These are phyloP conservation scores for Hippolais icterina DNA, from an alignment of 2,113 vertebrate species.

Conservation along the genomic window DNA sequence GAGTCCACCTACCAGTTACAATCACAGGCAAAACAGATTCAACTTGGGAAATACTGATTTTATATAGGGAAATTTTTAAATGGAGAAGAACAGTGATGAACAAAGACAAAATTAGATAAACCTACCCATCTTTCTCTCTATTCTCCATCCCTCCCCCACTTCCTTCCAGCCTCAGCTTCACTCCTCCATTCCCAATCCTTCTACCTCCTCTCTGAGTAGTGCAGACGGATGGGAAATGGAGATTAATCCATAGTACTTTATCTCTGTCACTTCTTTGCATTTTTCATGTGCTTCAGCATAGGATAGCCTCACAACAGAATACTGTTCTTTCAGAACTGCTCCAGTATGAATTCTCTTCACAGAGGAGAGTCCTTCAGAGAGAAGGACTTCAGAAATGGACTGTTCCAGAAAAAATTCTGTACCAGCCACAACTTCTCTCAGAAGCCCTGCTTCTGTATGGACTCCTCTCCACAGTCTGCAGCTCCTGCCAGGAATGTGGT, in stretches of 20 bases:
- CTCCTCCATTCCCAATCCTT: not conserved
- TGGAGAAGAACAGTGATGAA: not conserved
- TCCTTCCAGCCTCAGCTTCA: not conserved
- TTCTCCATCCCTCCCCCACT: accelerated
- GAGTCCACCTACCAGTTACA: not conserved
- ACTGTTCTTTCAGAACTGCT: not conserved
- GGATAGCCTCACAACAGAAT: not conserved
- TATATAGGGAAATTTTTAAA: not conserved
- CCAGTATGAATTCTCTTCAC: not conserved
- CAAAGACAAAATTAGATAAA: not conserved
- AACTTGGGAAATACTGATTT: not conserved
- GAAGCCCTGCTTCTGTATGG: not conserved
- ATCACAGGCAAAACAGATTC: not conserved
- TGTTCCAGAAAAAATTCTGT: not conserved
- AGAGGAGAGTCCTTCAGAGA: not conserved
- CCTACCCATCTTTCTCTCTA: accelerated
- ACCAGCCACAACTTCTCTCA: not conserved
- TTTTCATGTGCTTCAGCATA: not conserved
- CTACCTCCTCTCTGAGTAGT: not conserved
- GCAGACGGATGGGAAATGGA: not conserved
- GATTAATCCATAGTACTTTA: not conserved
- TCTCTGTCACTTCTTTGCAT: not conserved
- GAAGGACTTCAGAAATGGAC: not conserved
- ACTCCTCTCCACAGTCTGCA: not conserved
- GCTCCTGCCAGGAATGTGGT: not conserved